Base-by-base conservation (phyloP, 2,113 vertebrate genomes). In the Trinectes maculatus region DNA sequence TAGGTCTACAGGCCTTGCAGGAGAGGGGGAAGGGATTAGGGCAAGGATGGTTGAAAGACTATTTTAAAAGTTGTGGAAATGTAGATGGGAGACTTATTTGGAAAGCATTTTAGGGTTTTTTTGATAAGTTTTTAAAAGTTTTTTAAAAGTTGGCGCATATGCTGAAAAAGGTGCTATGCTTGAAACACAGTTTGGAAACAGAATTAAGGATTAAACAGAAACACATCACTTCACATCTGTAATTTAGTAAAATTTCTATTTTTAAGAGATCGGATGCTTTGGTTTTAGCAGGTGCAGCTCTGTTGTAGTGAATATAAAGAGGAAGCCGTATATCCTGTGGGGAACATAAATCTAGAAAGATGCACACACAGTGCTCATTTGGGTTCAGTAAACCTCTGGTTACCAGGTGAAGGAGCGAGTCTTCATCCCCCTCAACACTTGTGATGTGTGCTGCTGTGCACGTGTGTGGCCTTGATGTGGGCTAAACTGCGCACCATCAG, bases 401-500 rank as follows among this genome's bases (percentile, higher is more conserved):
- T 58, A 54, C 83, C 77, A 74, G 85, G 74, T 80, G 63, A 72
- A 60, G 52, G n/a, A 63, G 53, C 54, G n/a, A 33, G 34, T 59
- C 49, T 56, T 49, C 66, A n/a, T 18, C 64, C 40, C 55, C 54
- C 13, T 18, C 5, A 2, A 26, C 47, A 19, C 61, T 48, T 89
- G 64, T 87, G 64, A 78, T 83, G 77, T 87, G 69, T 57, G 40
- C 64, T 48, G 65, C 65, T 51, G 67, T 56, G 79, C 74, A 77
- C 26, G 54, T 86, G 80, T 80, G 73, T 67, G 58, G 73, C 58
- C 64, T 18, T 71, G 33, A 69, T 84, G 71, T 64, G 79, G 79
- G 62, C 59, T 70, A 33, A n/a, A 75, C 51, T 49, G 47, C 70
- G 63, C 75, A 75, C 56, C 44, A 40, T 62, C 69, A 82, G 68